Conservation (phyloP, 2,888 invertebrate species). For the Gortyna flavago region DNA sequence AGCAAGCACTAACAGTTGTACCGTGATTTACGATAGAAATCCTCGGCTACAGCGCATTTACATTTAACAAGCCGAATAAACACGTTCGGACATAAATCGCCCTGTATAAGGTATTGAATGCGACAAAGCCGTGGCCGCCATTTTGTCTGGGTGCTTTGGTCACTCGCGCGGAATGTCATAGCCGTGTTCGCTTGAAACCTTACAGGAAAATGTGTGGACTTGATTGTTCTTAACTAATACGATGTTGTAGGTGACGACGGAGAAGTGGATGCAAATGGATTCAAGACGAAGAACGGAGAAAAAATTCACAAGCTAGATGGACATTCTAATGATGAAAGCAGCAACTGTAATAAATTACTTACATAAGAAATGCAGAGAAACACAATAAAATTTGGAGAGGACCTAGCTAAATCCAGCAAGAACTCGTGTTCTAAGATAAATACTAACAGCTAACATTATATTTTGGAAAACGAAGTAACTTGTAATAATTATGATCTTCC, state of each 20-base stretch:
- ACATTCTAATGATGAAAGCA: neutral
- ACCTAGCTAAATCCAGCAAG: neutral
- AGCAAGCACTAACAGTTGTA: slow-evolving; percentile 46
- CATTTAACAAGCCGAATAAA: slow-evolving; percentile 63
- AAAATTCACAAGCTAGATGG: neutral
- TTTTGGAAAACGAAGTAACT: neutral
- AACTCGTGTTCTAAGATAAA: neutral
- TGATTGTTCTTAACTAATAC: slow-evolving; percentile 18
- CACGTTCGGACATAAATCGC: slow-evolving; percentile 57
- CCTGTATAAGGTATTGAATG: slow-evolving; percentile 55
- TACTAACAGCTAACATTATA: neutral
- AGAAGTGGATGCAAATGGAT: neutral
- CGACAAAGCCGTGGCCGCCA: slow-evolving; percentile 47
- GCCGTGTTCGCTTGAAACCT: slow-evolving; percentile 25
- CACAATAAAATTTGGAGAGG: neutral
- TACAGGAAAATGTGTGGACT: slow-evolving; percentile 25
- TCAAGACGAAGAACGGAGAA: neutral
- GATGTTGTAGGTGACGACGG: neutral
- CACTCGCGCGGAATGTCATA: slow-evolving; percentile 40
- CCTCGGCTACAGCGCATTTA: slow-evolving; percentile 51
- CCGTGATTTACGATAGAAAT: slow-evolving; percentile 61
- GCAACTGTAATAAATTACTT: neutral
- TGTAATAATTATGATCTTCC: slow-evolving; percentile 1
- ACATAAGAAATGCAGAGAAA: neutral
- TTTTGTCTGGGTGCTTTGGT: slow-evolving; percentile 46